phyloP scores from a whole-genome alignment of 2,113 vertebrate species.

The Plecturocebus donacophilus region DNA sequence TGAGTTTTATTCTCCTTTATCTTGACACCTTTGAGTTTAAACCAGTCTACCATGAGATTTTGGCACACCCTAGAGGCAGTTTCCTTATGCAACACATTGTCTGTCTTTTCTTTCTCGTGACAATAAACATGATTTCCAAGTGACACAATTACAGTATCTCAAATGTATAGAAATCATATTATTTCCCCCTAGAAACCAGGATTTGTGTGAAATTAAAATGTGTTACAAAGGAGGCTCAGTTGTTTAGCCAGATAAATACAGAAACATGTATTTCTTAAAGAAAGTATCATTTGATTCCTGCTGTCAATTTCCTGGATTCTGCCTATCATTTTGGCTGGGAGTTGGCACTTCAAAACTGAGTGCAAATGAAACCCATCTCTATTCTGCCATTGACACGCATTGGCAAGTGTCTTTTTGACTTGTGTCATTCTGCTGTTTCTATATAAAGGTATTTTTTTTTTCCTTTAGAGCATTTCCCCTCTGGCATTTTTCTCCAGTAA shows the following conservation, averaged over 20 bases:
- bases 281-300: not conserved
- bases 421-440: not conserved
- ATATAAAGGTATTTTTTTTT: not conserved
- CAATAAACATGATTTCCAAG: conserved; percentile 23
- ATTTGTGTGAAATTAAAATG: conserved; percentile 18
- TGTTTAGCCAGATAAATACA: not conserved
- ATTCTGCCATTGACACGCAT: not conserved
- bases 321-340: not conserved
- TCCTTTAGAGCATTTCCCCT: not conserved
- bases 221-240: not conserved
- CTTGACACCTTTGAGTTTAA: conserved; percentile 37
- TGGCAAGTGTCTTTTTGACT: not conserved
- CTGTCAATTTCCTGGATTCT: not conserved
- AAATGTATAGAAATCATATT: not conserved
- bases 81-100: not conserved
- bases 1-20: conserved; percentile 32
- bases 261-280: not conserved
- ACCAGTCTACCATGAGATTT: not conserved
- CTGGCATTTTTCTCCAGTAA: not conserved
- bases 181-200: not conserved
- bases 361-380: not conserved
- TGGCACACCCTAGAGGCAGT: not conserved
- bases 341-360: not conserved
- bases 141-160: not conserved
- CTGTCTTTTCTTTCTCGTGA: not conserved